A percentile compares a stretch with the other conserved stretches of the same genome.
phyloP scores from a whole-genome alignment of 2,113 vertebrate genomes.

The Melanerpes formicivorus region DNA sequence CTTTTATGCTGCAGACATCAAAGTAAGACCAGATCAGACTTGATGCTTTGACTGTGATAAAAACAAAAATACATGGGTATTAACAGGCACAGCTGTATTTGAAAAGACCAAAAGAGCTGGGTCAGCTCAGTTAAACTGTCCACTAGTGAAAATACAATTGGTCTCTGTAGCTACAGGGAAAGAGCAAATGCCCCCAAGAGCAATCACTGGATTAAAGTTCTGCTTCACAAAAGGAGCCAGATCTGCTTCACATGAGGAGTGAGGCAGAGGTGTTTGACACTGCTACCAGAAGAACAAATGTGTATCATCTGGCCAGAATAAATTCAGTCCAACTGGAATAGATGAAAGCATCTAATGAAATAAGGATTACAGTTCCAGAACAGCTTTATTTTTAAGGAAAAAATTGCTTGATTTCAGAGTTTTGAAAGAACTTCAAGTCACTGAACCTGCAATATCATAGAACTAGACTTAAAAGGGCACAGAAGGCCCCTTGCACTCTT shows the following conservation, averaged over 20 bases:
- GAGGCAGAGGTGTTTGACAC: background rate
- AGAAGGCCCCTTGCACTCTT: background rate
- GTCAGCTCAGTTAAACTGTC: background rate
- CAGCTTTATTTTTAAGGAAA: background rate
- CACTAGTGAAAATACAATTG: background rate
- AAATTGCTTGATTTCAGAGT: background rate
- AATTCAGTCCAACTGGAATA: background rate
- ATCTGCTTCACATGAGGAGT: background rate
- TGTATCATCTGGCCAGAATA: background rate
- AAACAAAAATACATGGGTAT: background rate
- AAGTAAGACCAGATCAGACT: too few species aligned
- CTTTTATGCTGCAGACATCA: too few species aligned
- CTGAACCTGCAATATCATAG: background rate
- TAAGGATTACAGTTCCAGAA: background rate
- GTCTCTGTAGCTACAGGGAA: background rate
- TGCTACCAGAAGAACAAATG: background rate
- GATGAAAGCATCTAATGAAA: background rate
- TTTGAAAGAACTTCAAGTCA: background rate
- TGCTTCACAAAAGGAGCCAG: background rate
- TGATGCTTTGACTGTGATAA: too few species aligned
- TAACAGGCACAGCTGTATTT: background rate
- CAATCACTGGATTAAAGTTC: background rate
- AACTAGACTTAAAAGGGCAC: background rate
- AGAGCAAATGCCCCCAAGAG: background rate
- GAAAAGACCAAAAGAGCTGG: background rate